A percentile compares a stretch with the other conserved stretches of the same genome.
These are phyloP conservation scores for Drosophila melanosoma DNA, from an alignment of 2,888 invertebrate species.

Conservation along the genomic window DNA sequence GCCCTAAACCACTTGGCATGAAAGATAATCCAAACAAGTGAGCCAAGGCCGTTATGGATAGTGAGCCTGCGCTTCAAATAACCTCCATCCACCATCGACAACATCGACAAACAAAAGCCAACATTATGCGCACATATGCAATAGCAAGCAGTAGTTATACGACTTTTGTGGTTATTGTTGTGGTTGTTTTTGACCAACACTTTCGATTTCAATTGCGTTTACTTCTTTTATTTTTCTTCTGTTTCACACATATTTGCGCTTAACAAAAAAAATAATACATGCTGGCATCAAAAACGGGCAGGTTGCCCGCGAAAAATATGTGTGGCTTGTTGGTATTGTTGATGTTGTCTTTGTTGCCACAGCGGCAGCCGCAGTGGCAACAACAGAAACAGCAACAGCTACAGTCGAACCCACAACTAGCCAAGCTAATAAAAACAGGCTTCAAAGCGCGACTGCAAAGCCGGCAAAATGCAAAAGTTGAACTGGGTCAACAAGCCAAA, in stretches of 20 bases:
- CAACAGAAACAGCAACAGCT: slow-evolving; percentile 13
- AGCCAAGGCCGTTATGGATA: slow-evolving; percentile 72
- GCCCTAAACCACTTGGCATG: slow-evolving; percentile 49
- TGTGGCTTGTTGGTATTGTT: slow-evolving; percentile 22
- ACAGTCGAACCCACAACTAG: slow-evolving; percentile 64
- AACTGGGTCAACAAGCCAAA: slow-evolving; percentile 84
- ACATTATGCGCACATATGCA: slow-evolving; percentile 51
- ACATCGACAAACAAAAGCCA: slow-evolving; percentile 39
- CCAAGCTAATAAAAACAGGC: slow-evolving; percentile 79
- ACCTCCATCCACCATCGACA: slow-evolving; percentile 37
- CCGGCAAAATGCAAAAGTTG: slow-evolving; percentile 84
- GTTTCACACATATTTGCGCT: slow-evolving; percentile 25
- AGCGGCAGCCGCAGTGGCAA: slow-evolving; percentile 10
- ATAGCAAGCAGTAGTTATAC: slow-evolving; percentile 56
- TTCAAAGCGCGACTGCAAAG: slow-evolving; percentile 62
- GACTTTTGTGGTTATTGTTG: slow-evolving; percentile 41
- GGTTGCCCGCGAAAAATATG: slow-evolving; percentile 74
- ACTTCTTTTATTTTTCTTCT: slow-evolving; percentile 59
- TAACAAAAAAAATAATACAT: background rate
- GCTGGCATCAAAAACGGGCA: slow-evolving; percentile 8
- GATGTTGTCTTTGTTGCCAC: slow-evolving; percentile 43
- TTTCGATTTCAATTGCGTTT: slow-evolving; percentile 82
- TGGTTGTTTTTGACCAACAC: slow-evolving; percentile 61
- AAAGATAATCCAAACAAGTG: slow-evolving; percentile 59
- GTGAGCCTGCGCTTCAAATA: slow-evolving; percentile 67